Base-by-base conservation (phyloP, 2,797 vertebrate species). In the Catostomus latipinnis region DNA sequence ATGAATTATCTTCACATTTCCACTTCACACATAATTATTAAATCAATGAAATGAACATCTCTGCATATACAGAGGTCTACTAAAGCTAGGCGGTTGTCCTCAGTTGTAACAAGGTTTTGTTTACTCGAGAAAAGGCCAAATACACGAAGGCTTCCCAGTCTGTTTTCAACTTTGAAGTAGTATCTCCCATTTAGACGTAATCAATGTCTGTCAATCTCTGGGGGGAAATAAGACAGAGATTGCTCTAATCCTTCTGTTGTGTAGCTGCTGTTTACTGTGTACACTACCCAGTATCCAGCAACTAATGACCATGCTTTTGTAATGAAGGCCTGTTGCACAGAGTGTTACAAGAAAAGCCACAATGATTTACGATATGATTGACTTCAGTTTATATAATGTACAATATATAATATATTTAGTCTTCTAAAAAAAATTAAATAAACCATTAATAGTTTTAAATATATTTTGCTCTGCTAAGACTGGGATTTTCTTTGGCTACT, bases 181-280 rank as follows among this genome's bases (percentile, higher is more conserved):
- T 11, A 5, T 52, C 2, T 8, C 46, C 0, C 52, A 54, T 8
- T 63, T 49, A 70, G 46, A 22, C 6, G 8, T 13, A 61, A 74
- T 78, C 52, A 46, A 52, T 69, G 12, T 45, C 43, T 22, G 22
- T 53, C 16, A 14, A 78, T 75, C 58, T 78, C 14, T 70, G 22
- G 18, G 22, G 16, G 13, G 18, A 56, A 67, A 81, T 71, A 8
- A 60, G 65, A n/a, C 57, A 70, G 5, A 49, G 10, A 63, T 71
- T 71, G 45, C 49, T 8, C 13, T 76, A 16, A 12, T 76, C 34
- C 34, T 34, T 34, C 34, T 34, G 34, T 34, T 34, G 34, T 34
- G 10, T 71, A 62, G n/a, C 46, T 67, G 16, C 60, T 77, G 68
- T 72, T 34, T 67, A 43, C 52, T 57, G 6, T 69, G 70, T 46